These are phyloP conservation scores for Mus minutoides DNA, from an alignment of 2,797 vertebrate species.

Conservation along the genomic window DNA sequence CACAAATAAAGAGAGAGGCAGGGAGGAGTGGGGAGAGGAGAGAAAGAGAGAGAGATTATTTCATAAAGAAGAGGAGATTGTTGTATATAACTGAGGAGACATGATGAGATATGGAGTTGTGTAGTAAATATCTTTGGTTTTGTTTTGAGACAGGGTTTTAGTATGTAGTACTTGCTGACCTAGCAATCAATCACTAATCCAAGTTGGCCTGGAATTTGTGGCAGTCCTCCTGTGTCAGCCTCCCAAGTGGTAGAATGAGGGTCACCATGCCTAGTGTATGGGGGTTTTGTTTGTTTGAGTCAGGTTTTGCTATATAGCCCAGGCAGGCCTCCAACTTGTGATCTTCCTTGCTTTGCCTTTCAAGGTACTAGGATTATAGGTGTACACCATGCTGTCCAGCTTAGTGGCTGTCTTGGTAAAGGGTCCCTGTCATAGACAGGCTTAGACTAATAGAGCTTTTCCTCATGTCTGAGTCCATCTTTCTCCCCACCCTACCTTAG, in stretches of 20 bases:
- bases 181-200: not conserved
- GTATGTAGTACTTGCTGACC: not conserved
- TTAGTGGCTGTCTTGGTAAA: not conserved
- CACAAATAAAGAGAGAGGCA: not conserved
- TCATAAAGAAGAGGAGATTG: not conserved
- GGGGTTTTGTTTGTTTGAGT: not conserved
- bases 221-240: not conserved
- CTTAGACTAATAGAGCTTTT: constrained; percentile 11
- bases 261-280: not conserved
- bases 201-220: not conserved
- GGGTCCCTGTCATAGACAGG: not conserved
- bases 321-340: not conserved
- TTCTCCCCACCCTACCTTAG: not conserved
- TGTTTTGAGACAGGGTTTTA: not conserved
- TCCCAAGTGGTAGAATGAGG: not conserved
- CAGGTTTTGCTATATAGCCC: not conserved
- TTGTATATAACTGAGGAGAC: not conserved
- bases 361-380: not conserved
- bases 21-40: not conserved
- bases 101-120: not conserved
- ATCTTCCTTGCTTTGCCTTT: not conserved
- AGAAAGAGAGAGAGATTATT: not conserved
- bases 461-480: not conserved
- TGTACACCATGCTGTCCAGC: not conserved
- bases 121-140: not conserved